Evolutionary conservation across 2,113 vertebrate species (phyloP), one percentile per base, ranked within the genome.

Genomic region (Cryptomyrus ogoouensis): DNA sequence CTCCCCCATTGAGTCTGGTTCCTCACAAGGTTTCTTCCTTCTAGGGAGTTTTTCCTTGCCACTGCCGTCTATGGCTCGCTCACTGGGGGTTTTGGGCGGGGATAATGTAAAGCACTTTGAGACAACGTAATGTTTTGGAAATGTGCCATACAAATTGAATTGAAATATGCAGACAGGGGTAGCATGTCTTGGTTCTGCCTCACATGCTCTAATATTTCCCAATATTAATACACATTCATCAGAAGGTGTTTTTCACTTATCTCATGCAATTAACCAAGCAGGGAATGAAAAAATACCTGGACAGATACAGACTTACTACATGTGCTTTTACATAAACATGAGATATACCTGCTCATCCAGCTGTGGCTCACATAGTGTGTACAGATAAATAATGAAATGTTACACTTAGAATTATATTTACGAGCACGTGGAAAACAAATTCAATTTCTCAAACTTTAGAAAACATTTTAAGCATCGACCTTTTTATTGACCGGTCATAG

Each of bases 221-320:
- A 42, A 35, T 87, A 88, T 91, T 91, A 66, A 91, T 89, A 85
- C 85, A 58, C 88, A 91, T 89, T 89, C 77, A 80, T 91, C 88
- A 90, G 83, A 83, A 49, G 46, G 86, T 90, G 90, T 85, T 90
- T 84, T 70, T 87, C 49, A 39, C 58, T 80, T 21, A 47, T 86
- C 46, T 53, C 46, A 85, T 46, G 3, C 27, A 87, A 47, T 87
- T 89, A 46, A 89, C 58, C 52, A 44, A 39, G 7, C 56, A 39
- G 87, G 12, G 24, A 46, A 88, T 1, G 50, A 6, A 10, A 62
- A 62, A n/a, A n/a, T 8, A 62, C 6, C 1, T 0, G 19, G 53
- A 56, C 1, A 62, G 58, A n/a, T 62, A 10, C 7, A 62, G 24
- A n/a, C 8, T 62, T 27, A 3, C 24, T n/a, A n/a, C 58, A 10